A percentile compares a stretch with the other conserved stretches of the same genome.
phyloP scores from a whole-genome alignment of 37 sponge, comb jelly and placozoan genomes.

The Crambe crambe region DNA sequence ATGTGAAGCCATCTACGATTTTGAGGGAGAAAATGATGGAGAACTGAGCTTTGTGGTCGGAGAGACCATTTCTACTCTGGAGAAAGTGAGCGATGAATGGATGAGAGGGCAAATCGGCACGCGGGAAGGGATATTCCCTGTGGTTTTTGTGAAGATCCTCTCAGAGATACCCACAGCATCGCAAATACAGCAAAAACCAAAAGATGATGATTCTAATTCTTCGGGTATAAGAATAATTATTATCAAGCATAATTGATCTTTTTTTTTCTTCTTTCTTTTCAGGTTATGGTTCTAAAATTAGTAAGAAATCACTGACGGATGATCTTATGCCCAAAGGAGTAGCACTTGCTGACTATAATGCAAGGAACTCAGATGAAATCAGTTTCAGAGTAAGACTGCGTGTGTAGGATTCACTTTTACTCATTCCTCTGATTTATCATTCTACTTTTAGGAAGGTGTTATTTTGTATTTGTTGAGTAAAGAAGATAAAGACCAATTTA shows the following conservation, averaged over 20 bases:
- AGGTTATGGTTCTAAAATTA: constrained; percentile 4
- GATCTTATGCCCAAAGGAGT: constrained; percentile 67
- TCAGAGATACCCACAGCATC: constrained; percentile 56
- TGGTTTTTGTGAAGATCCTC: constrained; percentile 73
- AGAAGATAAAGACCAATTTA: constrained; percentile 20
- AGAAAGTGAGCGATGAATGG: constrained; percentile 88
- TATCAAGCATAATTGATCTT: not conserved
- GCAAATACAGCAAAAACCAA: not conserved
- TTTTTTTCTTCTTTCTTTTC: not conserved
- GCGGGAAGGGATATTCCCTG: constrained; percentile 80
- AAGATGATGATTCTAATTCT: not conserved
- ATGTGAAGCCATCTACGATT: constrained; percentile 61
- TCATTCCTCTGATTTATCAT: no score
- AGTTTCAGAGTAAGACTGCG: constrained; percentile 41
- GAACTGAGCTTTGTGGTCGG: constrained; percentile 72
- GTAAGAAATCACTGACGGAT: constrained; percentile 25
- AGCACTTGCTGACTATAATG: constrained; percentile 45
- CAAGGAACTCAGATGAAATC: constrained; percentile 26
- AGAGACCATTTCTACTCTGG: constrained; percentile 53
- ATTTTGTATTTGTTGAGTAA: constrained; percentile 33
- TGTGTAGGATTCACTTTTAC: no score
- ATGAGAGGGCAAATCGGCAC: constrained; percentile 51
- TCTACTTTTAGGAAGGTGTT: constrained; percentile 65
- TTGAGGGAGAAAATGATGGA: constrained; percentile 47
- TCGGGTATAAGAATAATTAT: not conserved